These are phyloP conservation scores for Petrolisthes cinctipes DNA, from an alignment of 2,888 invertebrate species.

Conservation along the genomic window DNA sequence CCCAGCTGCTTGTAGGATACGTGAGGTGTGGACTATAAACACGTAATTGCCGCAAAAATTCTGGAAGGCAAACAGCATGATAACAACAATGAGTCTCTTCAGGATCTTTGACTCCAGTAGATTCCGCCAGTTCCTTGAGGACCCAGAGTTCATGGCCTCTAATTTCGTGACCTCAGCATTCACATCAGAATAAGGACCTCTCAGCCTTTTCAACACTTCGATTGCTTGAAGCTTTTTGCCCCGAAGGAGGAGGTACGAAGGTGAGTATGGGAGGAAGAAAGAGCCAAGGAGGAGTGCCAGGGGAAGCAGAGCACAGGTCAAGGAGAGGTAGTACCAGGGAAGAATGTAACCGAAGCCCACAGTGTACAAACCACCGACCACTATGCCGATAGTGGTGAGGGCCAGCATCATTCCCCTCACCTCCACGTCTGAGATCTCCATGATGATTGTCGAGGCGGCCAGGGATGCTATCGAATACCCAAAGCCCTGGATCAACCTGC, in stretches of 20 bases:
- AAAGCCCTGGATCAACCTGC: slow-evolving; percentile 33
- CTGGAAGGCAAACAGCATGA: slow-evolving; percentile 34
- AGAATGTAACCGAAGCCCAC: slow-evolving; percentile 40
- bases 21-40: slow-evolving; percentile 42
- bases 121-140: slow-evolving; percentile 13
- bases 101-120: slow-evolving; percentile 3
- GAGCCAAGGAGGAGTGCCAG: slow-evolving; percentile 20
- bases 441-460: slow-evolving; percentile 15
- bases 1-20: slow-evolving; percentile 30
- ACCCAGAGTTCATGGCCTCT: slow-evolving; percentile 14
- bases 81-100: slow-evolving; percentile 22
- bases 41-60: slow-evolving; percentile 45
- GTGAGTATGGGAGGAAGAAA: slow-evolving; percentile 47
- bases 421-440: slow-evolving; percentile 31
- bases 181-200: slow-evolving; percentile 38
- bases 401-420: slow-evolving; percentile 44
- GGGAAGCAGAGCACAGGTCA: slow-evolving; percentile 49
- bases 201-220: slow-evolving; percentile 31
- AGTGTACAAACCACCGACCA: slow-evolving; percentile 38
- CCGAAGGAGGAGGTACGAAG: slow-evolving; percentile 28
- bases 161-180: slow-evolving; percentile 26
- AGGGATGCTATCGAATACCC: slow-evolving; percentile 20
- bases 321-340: slow-evolving; percentile 46
- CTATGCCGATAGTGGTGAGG: slow-evolving; percentile 19
- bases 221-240: slow-evolving; percentile 24